These are phyloP conservation scores for Berghia stephanieae DNA, from an alignment of 1,140 invertebrate species.

Conservation along the genomic window DNA sequence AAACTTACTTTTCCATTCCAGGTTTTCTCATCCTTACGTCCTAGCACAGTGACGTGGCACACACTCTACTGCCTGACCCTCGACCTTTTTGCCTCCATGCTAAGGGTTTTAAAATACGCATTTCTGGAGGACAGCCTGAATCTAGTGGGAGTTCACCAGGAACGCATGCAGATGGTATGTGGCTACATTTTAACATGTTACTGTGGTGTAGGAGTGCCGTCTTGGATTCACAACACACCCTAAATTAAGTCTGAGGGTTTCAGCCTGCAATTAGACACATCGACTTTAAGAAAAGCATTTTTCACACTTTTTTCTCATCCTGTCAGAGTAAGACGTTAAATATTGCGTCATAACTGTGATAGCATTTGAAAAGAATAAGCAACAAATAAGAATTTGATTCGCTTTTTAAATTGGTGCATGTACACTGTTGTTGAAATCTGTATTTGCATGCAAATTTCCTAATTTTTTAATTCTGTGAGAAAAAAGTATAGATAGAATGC, in stretches of 20 bases:
- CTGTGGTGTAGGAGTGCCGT: too few relatives aligned
- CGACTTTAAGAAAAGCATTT: neutral
- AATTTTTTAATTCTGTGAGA: too few relatives aligned
- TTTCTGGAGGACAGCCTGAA: slow-evolving; percentile 66
- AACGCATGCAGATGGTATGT: slow-evolving; percentile 56
- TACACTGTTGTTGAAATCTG: too few relatives aligned
- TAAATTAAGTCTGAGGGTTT: neutral
- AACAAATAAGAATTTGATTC: too few relatives aligned
- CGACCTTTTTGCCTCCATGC: slow-evolving; percentile 55
- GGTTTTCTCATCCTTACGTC: neutral
- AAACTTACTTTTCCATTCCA: slow-evolving; percentile 9
- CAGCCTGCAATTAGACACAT: too few relatives aligned
- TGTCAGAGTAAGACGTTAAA: too few relatives aligned
- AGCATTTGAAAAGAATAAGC: too few relatives aligned
- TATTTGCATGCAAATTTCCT: too few relatives aligned
- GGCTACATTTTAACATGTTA: neutral
- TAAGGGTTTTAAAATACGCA: slow-evolving; percentile 56
- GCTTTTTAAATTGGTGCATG: too few relatives aligned
- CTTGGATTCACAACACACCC: neutral
- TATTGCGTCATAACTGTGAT: too few relatives aligned
- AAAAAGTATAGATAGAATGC: too few relatives aligned
- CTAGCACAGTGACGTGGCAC: slow-evolving; percentile 43
- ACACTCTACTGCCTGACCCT: slow-evolving; percentile 59
- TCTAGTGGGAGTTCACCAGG: slow-evolving; percentile 64
- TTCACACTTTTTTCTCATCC: neutral